Evolutionary conservation across 37 sponge, comb jelly and placozoan genomes (phyloP), one percentile per base, ranked within the genome.

Genomic region (Spongia lamella): DNA sequence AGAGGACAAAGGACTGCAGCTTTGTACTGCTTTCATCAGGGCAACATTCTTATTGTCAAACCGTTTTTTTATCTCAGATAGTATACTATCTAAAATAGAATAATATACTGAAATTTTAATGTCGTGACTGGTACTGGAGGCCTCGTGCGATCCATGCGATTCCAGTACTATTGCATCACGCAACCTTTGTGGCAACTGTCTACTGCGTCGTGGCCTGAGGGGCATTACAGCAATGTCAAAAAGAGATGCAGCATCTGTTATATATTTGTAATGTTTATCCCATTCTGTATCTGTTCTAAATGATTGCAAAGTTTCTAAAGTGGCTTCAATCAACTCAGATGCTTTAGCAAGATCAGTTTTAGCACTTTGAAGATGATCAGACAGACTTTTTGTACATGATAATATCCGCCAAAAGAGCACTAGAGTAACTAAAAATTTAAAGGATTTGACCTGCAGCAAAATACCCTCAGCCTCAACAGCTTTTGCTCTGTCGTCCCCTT

Each of bases 401-500:
- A n/a, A n/a, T n/a, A n/a, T n/a, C n/a, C n/a, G n/a, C n/a, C n/a
- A n/a, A n/a, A n/a, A n/a, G n/a, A n/a, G n/a, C n/a, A n/a, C n/a
- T n/a, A n/a, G n/a, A n/a, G n/a, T n/a, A n/a, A n/a, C n/a, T n/a
- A n/a, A n/a, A n/a, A n/a, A n/a, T n/a, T n/a, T n/a, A n/a, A n/a
- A n/a, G n/a, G n/a, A n/a, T 63, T 80, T 69, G 19, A 86, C 76
- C 32, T 86, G 75, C 62, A 61, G 66, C 62, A 59, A 86, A 56
- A 86, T 50, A 21, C 87, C 75, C 61, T 68, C 53, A 32, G 87
- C 80, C 75, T 79, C 87, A 50, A 72, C 59, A 64, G 86, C 79
- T 79, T 53, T 65, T 72, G 75, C 43, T 79, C 76, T 79, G 36
- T 79, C 80, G 47, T 62, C 56, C 52, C 75, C 79, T 75, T 86